Percentiles rank a stretch among this genome's conserved stretches.
These are phyloP conservation scores for Agonopterix subpropinquella DNA, from an alignment of 2,888 invertebrate species.

Conservation along the genomic window DNA sequence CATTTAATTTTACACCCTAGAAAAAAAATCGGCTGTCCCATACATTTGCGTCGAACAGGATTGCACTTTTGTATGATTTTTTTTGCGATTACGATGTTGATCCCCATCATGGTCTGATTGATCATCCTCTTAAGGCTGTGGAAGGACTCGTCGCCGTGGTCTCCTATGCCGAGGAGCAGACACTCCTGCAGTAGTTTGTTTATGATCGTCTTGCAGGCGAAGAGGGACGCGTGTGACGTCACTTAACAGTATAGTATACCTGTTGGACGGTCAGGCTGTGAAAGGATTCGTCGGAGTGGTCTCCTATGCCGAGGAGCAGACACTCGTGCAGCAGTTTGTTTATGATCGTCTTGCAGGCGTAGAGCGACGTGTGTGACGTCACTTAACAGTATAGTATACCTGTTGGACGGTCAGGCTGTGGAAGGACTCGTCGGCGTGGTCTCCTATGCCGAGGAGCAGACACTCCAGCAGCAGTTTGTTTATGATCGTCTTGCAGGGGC, in stretches of 20 bases:
- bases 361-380: conserved; percentile 77
- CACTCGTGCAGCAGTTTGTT: conserved; percentile 79
- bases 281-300: conserved; percentile 30
- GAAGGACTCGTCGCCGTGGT: conserved; percentile 30
- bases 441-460: conserved; percentile 70
- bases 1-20: too few relatives aligned
- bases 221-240: conserved; percentile 55
- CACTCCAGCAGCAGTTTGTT: conserved; percentile 80
- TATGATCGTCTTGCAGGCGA: conserved; percentile 80
- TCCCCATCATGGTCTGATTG: too few relatives aligned
- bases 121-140: too few relatives aligned
- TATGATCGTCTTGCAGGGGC: conserved; percentile 80
- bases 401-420: conserved; percentile 59
- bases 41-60: too few relatives aligned
- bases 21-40: too few relatives aligned
- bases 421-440: conserved; percentile 30
- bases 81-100: too few relatives aligned
- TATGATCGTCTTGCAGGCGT: conserved; percentile 80
- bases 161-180: conserved; percentile 71
- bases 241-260: conserved; percentile 22
- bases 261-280: conserved; percentile 59
- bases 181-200: conserved; percentile 79
- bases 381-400: conserved; percentile 22
- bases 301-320: conserved; percentile 66
- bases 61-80: too few relatives aligned